Evolutionary conservation across 1,140 invertebrate genomes (phyloP), one percentile per base, ranked within the genome.

Genomic region (Plectrocnemia conspersa): DNA sequence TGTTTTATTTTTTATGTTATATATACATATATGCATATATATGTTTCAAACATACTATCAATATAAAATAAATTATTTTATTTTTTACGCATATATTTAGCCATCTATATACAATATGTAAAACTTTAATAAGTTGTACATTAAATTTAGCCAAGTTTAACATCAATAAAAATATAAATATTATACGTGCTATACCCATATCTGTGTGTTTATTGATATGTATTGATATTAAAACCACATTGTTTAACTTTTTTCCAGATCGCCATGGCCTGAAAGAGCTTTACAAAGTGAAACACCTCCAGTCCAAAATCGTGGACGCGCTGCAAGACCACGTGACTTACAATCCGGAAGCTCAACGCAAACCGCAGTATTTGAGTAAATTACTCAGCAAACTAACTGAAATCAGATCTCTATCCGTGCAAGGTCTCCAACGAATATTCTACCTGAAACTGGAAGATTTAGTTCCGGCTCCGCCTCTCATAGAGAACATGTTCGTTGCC

Each of bases 221-320:
- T n/a, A n/a, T n/a, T n/a, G n/a, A n/a, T n/a, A n/a, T n/a, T n/a
- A n/a, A n/a, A n/a, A n/a, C n/a, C n/a, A n/a, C n/a, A n/a, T n/a
- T n/a, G n/a, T n/a, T n/a, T n/a, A n/a, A n/a, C 61, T 68, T 68
- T 57, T 58, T 77, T 75, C 38, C 80, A 97, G 93, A 95, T 68
- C 83, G 94, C 21, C 91, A 95, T 65, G 93, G 93, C 13, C 73
- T 97, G 49, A 87, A 89, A 66, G 93, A 97, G 65, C 89, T 92
- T 0, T 84, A 89, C 63, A 85, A 89, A 64, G 91, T 97, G 58
- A 93, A 97, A 68, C 90, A 92, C 64, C 73, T 97, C 6, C 93
- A 97, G 69, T 93, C 91, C 89, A 94, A 93, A 71, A 91, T 97
- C 62, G 95, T 97, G 56, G 86, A 88, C 46, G 91, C 91, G 40